These are phyloP conservation scores for Mnemiopsis leidyi DNA, from an alignment of 37 sponge, comb jelly and placozoan genomes.

Conservation along the genomic window DNA sequence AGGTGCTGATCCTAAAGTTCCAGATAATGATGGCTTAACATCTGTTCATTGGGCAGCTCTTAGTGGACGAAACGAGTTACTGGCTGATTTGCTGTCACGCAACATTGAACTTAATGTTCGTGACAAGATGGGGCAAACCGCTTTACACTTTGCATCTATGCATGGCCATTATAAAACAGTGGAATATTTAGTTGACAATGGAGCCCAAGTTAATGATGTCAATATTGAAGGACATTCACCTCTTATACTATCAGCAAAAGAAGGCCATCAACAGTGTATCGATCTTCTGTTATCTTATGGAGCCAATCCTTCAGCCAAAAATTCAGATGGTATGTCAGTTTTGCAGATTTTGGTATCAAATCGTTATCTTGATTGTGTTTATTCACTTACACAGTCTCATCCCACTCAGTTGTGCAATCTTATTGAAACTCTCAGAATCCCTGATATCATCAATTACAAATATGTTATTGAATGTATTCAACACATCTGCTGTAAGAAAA, in stretches of 20 bases:
- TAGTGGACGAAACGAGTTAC: conserved; percentile 83
- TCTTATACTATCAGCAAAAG: conserved; percentile 24
- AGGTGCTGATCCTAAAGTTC: conserved; percentile 60
- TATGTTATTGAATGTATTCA: conserved; percentile 63
- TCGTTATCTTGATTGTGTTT: conserved; percentile 45
- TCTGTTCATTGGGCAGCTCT: conserved; percentile 91
- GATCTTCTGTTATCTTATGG: conserved; percentile 32
- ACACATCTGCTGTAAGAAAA: conserved; percentile 40
- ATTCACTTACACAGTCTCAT: conserved; percentile 55
- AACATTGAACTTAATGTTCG: conserved; percentile 52
- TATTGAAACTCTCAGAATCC: conserved; percentile 32
- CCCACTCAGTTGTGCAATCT: conserved; percentile 61
- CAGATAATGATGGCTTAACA: conserved; percentile 55
- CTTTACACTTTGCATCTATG: conserved; percentile 54
- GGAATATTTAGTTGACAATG: conserved; percentile 44
- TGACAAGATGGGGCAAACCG: conserved; percentile 45
- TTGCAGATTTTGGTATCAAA: conserved; percentile 57
- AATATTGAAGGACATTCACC: conserved; percentile 51
- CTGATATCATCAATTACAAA: conserved; percentile 52
- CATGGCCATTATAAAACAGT: conserved; percentile 62
- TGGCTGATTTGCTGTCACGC: conserved; percentile 71
- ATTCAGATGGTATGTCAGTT: conserved; percentile 45
- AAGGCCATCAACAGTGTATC: conserved; percentile 3
- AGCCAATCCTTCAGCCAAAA: conserved; percentile 40
- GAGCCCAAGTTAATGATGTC: conserved; percentile 46